A percentile compares a stretch with the other conserved stretches of the same genome.
Conservation (phyloP, 2,888 invertebrate species). For the Heliconius erato region DNA sequence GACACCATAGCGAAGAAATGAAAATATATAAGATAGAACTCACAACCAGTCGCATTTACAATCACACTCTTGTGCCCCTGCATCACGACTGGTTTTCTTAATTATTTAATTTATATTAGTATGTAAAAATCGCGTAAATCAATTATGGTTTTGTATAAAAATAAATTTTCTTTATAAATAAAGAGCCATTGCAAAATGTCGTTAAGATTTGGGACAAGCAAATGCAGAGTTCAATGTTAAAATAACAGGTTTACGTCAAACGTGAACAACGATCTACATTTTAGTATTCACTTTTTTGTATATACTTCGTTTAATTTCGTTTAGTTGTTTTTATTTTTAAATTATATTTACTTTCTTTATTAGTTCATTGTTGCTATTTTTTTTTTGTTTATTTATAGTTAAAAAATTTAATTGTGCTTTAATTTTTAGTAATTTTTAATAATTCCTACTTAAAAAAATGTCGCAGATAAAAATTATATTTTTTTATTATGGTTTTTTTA, state of each 20-base stretch:
- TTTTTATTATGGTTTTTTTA: no score
- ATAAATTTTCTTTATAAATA: neutral
- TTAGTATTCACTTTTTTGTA: neutral
- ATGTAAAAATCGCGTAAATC: neutral
- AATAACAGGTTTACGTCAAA: slow-evolving; percentile 10
- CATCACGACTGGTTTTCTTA: neutral
- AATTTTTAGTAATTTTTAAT: no score
- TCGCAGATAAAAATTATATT: no score
- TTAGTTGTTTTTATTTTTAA: neutral
- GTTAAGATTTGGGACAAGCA: slow-evolving; percentile 29
- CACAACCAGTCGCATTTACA: neutral
- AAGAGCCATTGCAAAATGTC: slow-evolving; percentile 10
- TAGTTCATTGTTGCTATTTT: no score
- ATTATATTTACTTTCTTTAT: neutral
- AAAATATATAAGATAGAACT: no score
- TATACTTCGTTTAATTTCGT: neutral
- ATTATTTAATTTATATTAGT: no score
- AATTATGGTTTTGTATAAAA: neutral
- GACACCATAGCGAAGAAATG: no score
- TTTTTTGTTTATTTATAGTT: no score
- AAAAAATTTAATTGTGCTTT: no score
- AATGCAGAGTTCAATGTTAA: slow-evolving; percentile 34
- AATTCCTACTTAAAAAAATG: no score
- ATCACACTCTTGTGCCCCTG: neutral
- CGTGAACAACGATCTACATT: slow-evolving; percentile 11